Evolutionary conservation across 2,888 invertebrate species (phyloP).

Genomic region (Hirtodrosophila trivittata): DNA sequence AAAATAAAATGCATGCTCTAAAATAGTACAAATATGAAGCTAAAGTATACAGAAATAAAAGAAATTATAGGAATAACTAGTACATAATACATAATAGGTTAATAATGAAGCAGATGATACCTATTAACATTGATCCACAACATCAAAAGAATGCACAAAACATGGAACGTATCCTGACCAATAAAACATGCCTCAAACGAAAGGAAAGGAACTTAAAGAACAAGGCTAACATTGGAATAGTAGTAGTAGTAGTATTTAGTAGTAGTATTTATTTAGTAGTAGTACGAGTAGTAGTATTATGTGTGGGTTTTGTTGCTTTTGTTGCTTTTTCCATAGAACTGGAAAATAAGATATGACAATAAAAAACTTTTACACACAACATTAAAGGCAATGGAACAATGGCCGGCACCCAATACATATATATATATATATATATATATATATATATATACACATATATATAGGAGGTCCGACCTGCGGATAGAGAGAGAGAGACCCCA

Average conservation of each 20-base stretch:
- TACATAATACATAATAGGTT: constrained; percentile 11
- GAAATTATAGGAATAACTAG: not conserved
- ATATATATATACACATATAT: constrained; percentile 8
- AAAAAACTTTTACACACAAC: constrained; percentile 76
- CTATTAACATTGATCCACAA: constrained; percentile 81
- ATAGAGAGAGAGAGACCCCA: constrained; percentile 25
- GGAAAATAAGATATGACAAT: constrained; percentile 72
- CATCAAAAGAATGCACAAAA: constrained; percentile 80
- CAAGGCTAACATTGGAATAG: constrained; percentile 64
- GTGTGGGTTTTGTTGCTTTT: constrained; percentile 56
- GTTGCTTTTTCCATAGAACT: constrained; percentile 76
- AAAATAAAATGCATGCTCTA: not conserved
- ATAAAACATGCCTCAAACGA: constrained; percentile 73
- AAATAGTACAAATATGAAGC: constrained; percentile 4
- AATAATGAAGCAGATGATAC: constrained; percentile 63
- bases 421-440: constrained; percentile 16
- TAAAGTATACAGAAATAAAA: constrained; percentile 7
- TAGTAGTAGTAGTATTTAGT: constrained; percentile 15
- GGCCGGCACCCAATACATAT: constrained; percentile 54
- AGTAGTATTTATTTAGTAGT: constrained; percentile 5
- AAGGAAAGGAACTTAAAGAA: constrained; percentile 72
- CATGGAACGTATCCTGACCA: constrained; percentile 56
- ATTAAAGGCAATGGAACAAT: constrained; percentile 75
- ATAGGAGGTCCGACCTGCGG: constrained; percentile 13
- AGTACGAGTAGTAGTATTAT: constrained; percentile 39